Base-by-base conservation (phyloP, 1,140 invertebrate genomes). In the Arion vulgaris region DNA sequence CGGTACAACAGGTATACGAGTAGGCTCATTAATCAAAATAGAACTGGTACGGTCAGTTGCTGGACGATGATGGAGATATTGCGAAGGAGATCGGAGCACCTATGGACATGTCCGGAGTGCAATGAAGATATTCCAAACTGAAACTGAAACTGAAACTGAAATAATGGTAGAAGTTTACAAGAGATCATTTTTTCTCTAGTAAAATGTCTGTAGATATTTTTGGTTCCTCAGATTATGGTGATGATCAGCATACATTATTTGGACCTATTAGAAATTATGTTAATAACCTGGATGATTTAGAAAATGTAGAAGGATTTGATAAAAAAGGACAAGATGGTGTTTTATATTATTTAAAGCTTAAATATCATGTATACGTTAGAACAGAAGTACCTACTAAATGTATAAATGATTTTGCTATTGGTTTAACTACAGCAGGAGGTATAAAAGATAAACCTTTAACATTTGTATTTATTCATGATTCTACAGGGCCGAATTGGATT, bases 291-390 rank as follows among this genome's bases (percentile, higher is more conserved):
- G 62, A 66, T 32, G 62, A 66, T 66, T 66, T 66, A 32, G 62
- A 66, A 66, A 66, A 66, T 32, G 17, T 66, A 66, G 62, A 66
- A 66, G 62, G 62, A 66, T 66, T 66, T 66, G 17, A 66, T 66
- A 66, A 66, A 7, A 17, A 66, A 7, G 62, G 62, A 32, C 2
- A 66, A 66, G 32, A 66, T 32, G 62, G 32, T 66, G 28, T 5
- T 7, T 66, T 66, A 13, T 66, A 66, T 66, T 66, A 28, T 34
- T 66, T 66, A 32, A 28, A 66, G 11, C 11, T 23, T 5, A 32
- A 32, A 62, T 5, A 66, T 5, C 7, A 66, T n/a, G n/a, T n/a
- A n/a, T n/a, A n/a, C n/a, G n/a, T n/a, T n/a, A n/a, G n/a, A n/a
- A n/a, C n/a, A n/a, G n/a, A n/a, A n/a, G n/a, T n/a, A n/a, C n/a